These are phyloP conservation scores for Anas bahamensis DNA, from an alignment of 2,797 vertebrate genomes.

Conservation along the genomic window DNA sequence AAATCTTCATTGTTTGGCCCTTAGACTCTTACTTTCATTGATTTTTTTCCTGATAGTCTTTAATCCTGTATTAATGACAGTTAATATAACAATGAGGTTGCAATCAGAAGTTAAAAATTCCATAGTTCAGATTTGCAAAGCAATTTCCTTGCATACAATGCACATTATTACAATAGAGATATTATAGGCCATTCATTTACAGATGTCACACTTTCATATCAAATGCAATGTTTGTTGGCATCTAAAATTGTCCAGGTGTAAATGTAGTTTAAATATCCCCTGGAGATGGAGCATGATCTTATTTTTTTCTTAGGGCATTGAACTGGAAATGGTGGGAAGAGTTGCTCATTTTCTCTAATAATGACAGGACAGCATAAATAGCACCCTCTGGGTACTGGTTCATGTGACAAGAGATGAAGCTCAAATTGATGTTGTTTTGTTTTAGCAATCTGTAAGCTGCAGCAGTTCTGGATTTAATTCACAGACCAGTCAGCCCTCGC, in stretches of 20 bases:
- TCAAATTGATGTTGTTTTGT: not conserved
- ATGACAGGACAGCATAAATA: not conserved
- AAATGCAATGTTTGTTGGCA: not conserved
- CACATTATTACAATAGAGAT: not conserved
- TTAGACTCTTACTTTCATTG: not conserved
- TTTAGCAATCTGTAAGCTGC: not conserved
- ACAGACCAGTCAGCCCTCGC: not conserved
- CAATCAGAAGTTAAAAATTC: not conserved
- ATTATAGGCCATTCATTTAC: not conserved
- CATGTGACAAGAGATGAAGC: not conserved
- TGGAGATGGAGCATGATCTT: not conserved
- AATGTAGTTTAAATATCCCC: not conserved
- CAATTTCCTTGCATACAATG: not conserved
- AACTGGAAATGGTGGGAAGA: not conserved
- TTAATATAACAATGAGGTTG: not conserved
- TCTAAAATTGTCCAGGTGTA: not conserved
- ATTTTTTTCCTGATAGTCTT: not conserved
- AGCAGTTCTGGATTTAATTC: constrained; percentile 7
- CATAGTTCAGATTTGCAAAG: not conserved
- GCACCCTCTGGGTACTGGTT: not conserved
- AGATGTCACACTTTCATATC: not conserved
- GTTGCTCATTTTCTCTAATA: not conserved
- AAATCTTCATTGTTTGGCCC: not conserved
- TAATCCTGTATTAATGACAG: not conserved
- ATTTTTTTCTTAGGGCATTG: not conserved